Conservation (phyloP, 2,888 invertebrate genomes). For the Augiades crinisus region DNA sequence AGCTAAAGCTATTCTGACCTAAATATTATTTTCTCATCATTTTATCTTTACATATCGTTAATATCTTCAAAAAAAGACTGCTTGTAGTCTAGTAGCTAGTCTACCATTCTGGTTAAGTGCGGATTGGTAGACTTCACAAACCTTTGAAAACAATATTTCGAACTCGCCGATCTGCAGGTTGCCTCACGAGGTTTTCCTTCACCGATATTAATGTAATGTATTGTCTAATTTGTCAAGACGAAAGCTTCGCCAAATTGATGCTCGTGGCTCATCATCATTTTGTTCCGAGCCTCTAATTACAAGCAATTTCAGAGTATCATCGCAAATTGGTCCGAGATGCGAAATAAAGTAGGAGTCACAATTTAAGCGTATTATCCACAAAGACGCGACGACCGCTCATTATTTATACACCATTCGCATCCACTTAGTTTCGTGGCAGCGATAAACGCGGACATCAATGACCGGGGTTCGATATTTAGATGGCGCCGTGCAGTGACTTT, state of each 20-base stretch:
- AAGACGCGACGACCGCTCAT: conserved; percentile 28
- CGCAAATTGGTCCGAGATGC: conserved; percentile 15
- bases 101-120: too few species aligned
- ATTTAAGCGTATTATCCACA: conserved; percentile 14
- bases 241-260: conserved; percentile 4
- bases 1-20: too few species aligned
- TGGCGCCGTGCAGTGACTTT: conserved; percentile 40
- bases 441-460: conserved; percentile 39
- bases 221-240: conserved; percentile 8
- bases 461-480: conserved; percentile 41
- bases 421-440: conserved; percentile 25
- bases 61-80: too few species aligned
- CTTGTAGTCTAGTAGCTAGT: too few species aligned
- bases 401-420: conserved; percentile 27
- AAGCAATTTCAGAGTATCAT: conserved; percentile 14
- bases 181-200: too few species aligned
- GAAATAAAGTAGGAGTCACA: conserved; percentile 21
- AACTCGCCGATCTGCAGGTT: too few species aligned
- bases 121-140: too few species aligned
- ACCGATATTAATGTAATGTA: too few species aligned
- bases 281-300: conserved; percentile 10
- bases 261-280: conserved; percentile 3
- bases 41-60: too few species aligned
- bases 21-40: too few species aligned
- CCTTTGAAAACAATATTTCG: too few species aligned